Base-by-base conservation (phyloP, 1,140 invertebrate genomes). In the Caenorhabditis latens region DNA sequence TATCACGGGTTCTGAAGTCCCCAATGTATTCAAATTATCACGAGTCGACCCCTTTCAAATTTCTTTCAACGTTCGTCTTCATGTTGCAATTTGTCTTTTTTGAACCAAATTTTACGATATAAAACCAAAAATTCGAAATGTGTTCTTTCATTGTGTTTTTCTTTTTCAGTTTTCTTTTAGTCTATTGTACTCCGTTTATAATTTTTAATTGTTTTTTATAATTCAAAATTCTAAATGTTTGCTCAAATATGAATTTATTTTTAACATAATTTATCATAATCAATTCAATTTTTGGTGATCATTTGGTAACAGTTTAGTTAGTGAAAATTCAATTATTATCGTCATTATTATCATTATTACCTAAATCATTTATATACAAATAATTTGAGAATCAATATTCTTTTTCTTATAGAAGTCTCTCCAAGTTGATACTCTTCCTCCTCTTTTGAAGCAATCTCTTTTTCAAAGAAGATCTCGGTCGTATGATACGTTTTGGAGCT, bases 201-300 rank as follows among this genome's bases (percentile, higher is more conserved):
- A n/a, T n/a, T 32, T 32, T 5, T 24, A 79, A 79, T 79, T 50
- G 71, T 79, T 79, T 79, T 50, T 50, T 79, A 11, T 50, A 79
- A 79, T 50, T 79, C 2, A 79, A 79, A 79, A 79, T 79, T 79
- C n/a, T 46, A 71, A 71, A 46, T n/a, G 43, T 43, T 65, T 48
- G 71, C 46, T 79, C 71, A 79, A 79, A 24, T 79, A 79, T 50
- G 71, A 79, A 79, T 79, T 79, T 79, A 79, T 79, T 48, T 24
- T 21, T 46, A 46, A n/a, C 13, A 48, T 46, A 13, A 48, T 65
- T 71, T 43, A 8, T 11, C 46, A 4, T 4, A 19, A 46, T 11
- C 6, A 19, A 16, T 43, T n/a, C 0, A 71, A 43, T 71, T 67
- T 46, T 71, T 71, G 65, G 65, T 71, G 19, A 71, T 43, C n/a